A percentile compares a stretch with the other conserved stretches of the same genome.
Conservation (phyloP, 1,140 invertebrate species). For the Theocolax elegans region DNA sequence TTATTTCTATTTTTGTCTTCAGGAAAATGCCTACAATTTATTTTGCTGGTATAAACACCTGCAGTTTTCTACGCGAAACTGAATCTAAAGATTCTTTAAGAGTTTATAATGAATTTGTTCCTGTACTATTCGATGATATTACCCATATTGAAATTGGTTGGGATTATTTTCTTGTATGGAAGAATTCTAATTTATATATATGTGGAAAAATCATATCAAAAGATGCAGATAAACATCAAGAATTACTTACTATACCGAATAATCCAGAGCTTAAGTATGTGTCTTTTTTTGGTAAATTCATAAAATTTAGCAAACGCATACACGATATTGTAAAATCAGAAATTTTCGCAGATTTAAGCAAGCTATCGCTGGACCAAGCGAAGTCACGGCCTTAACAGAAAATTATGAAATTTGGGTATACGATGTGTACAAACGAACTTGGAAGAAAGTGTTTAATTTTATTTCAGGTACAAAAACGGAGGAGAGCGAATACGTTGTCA, state of each 20-base stretch:
- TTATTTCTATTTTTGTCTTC: too few relatives aligned
- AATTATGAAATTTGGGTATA: constrained; percentile 58
- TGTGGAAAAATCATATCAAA: constrained; percentile 41
- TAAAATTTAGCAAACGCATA: constrained; percentile 47
- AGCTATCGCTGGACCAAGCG: constrained; percentile 50
- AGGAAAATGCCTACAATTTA: constrained; percentile 51
- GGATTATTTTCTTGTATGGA: constrained; percentile 61
- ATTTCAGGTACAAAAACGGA: constrained; percentile 42
- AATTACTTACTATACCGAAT: constrained; percentile 48
- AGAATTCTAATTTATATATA: constrained; percentile 50
- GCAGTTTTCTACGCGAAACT: constrained; percentile 45
- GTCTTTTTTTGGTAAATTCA: background rate
- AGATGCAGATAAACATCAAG: constrained; percentile 30
- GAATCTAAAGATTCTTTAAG: constrained; percentile 33
- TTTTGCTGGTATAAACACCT: constrained; percentile 57
- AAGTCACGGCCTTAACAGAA: constrained; percentile 51
- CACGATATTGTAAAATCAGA: constrained; percentile 38
- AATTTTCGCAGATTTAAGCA: constrained; percentile 49
- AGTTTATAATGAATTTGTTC: constrained; percentile 50
- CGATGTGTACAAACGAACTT: constrained; percentile 54
- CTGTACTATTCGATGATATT: constrained; percentile 46
- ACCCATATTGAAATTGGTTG: constrained; percentile 60
- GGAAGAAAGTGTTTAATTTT: constrained; percentile 56
- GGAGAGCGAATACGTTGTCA: constrained; percentile 52
- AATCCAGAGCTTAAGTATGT: constrained; percentile 46